Evolutionary conservation across 30 jellyfish, hydroid and myxozoan genomes (phyloP).

Genomic region (Turritopsis rubra): DNA sequence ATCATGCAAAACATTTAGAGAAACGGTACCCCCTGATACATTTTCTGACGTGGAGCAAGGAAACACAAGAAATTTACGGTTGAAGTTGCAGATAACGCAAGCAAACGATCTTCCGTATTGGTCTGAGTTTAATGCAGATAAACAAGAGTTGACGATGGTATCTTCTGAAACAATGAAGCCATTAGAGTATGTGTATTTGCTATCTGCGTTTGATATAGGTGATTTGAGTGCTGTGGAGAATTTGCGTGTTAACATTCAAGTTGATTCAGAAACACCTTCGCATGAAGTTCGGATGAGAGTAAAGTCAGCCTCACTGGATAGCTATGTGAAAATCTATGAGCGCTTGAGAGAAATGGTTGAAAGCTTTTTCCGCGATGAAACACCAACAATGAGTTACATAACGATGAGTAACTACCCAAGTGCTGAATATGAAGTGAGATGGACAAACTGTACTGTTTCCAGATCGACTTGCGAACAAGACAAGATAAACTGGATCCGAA

Average conservation of each 20-base stretch:
- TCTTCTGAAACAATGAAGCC: constrained; percentile 21
- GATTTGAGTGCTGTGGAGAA: constrained; percentile 25
- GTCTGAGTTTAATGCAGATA: constrained; percentile 36
- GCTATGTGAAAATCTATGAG: constrained; percentile 32
- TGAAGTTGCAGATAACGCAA: constrained; percentile 31
- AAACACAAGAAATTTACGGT: constrained; percentile 51
- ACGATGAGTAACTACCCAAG: constrained; percentile 20
- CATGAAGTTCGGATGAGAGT: constrained; percentile 21
- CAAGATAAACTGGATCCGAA: constrained; percentile 1
- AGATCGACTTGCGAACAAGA: constrained; percentile 44
- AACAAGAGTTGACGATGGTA: constrained; percentile 40
- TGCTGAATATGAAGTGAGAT: constrained; percentile 33
- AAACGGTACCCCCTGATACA: constrained; percentile 57
- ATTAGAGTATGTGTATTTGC: constrained; percentile 1
- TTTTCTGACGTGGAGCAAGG: constrained; percentile 80
- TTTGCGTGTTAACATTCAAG: constrained; percentile 2
- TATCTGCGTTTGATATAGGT: constrained; percentile 56
- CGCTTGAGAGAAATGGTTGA: constrained; percentile 34
- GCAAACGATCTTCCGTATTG: constrained; percentile 26
- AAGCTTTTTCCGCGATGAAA: constrained; percentile 31
- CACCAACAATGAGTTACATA: constrained; percentile 34
- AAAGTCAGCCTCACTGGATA: background rate
- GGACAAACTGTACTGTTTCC: constrained; percentile 73
- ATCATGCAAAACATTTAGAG: constrained; percentile 45
- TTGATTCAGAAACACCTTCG: constrained; percentile 18